Percentiles rank a stretch among this genome's conserved stretches.
Conservation (phyloP, 2,888 invertebrate species). For the Horisme vitalbata region DNA sequence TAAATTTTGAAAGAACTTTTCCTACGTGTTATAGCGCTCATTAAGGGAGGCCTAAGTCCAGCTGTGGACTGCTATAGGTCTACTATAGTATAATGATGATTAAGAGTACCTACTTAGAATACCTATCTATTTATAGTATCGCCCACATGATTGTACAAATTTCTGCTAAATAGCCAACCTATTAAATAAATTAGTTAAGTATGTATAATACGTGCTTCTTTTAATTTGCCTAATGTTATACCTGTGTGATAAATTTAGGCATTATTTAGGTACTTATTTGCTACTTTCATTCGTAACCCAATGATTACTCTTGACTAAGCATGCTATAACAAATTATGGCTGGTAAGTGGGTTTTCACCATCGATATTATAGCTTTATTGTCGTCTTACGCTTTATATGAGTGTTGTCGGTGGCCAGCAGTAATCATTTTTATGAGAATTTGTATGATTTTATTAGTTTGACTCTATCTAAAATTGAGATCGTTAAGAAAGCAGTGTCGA, state of each 20-base stretch:
- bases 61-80: too few species aligned
- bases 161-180: constrained; percentile 2
- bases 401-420: constrained; percentile 14
- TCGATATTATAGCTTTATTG: constrained; percentile 16
- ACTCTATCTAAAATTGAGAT: too few species aligned
- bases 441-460: background rate
- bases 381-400: constrained; percentile 23
- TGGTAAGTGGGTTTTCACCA: constrained; percentile 23
- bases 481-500: too few species aligned
- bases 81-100: too few species aligned
- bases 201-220: background rate
- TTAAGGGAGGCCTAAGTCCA: too few species aligned
- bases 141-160: background rate
- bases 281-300: too few species aligned
- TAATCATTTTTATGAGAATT: constrained; percentile 4
- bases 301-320: background rate
- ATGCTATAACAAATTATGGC: constrained; percentile 1
- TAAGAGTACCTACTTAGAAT: too few species aligned
- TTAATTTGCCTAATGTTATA: constrained; percentile 9
- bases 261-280: too few species aligned
- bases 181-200: constrained; percentile 4
- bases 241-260: constrained; percentile 5
- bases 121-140: too few species aligned
- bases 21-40: too few species aligned
- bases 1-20: too few species aligned